Evolutionary conservation across 1,140 invertebrate genomes (phyloP).

Genomic region (Tetraneura akinire): DNA sequence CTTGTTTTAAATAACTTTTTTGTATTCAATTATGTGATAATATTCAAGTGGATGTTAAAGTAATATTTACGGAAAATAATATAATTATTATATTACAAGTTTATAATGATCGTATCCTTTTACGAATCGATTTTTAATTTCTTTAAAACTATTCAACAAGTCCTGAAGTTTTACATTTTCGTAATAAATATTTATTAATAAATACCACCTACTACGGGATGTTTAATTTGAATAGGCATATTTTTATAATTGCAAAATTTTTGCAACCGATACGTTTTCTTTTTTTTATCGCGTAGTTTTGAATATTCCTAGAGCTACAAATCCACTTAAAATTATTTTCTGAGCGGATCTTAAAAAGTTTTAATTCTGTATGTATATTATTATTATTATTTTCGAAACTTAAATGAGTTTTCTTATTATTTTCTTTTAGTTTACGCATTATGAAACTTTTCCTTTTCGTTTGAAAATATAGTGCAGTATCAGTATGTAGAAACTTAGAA

Average conservation of each 20-base stretch:
- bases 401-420: slow-evolving; percentile 60
- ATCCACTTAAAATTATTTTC: slow-evolving; percentile 33
- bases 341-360: slow-evolving; percentile 29
- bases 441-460: slow-evolving; percentile 37
- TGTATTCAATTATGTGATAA: no score
- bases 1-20: no score
- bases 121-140: neutral
- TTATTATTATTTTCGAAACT: slow-evolving; percentile 37
- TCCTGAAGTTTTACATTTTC: neutral
- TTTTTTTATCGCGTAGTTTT: no score
- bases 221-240: no score
- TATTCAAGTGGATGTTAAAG: no score
- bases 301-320: neutral
- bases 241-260: no score
- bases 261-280: no score
- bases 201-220: no score
- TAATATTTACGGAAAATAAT: no score
- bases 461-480: slow-evolving; percentile 39
- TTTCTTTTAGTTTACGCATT: slow-evolving; percentile 36
- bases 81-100: neutral
- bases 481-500: no score
- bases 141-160: neutral
- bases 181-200: no score
- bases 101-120: no score
- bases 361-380: slow-evolving; percentile 25